These are phyloP conservation scores for Chionodraco myersi DNA, from an alignment of 2,113 vertebrate species.

Conservation along the genomic window DNA sequence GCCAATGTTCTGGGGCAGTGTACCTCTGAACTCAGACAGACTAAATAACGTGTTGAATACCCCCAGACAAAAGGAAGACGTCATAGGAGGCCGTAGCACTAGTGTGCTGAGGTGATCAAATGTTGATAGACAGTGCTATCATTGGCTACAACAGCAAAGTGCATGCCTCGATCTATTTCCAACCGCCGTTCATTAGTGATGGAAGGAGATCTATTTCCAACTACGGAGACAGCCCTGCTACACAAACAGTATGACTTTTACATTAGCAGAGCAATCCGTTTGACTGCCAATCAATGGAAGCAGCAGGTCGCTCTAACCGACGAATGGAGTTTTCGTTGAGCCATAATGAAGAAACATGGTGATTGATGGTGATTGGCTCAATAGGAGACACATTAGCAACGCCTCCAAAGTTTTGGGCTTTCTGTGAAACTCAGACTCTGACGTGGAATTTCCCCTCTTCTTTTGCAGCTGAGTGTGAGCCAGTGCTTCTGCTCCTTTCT, in stretches of 20 bases:
- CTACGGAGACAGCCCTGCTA: conserved; percentile 10
- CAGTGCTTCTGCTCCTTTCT: conserved; percentile 42
- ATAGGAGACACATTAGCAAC: conserved; percentile 46
- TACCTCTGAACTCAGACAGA: not conserved
- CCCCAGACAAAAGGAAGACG: not conserved
- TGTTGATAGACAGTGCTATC: conserved; percentile 4
- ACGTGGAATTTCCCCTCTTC: conserved; percentile 75
- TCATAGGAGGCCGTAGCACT: not conserved
- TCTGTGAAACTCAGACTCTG: conserved; percentile 63
- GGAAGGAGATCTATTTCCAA: conserved; percentile 32
- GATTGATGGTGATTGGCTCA: conserved; percentile 45
- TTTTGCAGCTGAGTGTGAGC: conserved; percentile 42
- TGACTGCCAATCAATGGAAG: conserved; percentile 27
- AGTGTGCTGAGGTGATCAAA: not conserved
- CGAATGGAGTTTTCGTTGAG: conserved; percentile 39
- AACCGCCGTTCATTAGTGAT: conserved; percentile 30
- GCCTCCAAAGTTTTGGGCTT: conserved; percentile 53
- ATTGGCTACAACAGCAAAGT: conserved; percentile 17
- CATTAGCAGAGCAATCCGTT: conserved; percentile 27
- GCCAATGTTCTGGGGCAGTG: conserved; percentile 31
- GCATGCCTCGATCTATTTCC: conserved; percentile 26
- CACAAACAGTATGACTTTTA: conserved; percentile 8
- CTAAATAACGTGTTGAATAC: conserved; percentile 8
- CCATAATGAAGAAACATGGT: conserved; percentile 35
- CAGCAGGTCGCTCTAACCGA: conserved; percentile 27